Conservation (phyloP, 2,888 invertebrate genomes). For the Tenodera sinensis region DNA sequence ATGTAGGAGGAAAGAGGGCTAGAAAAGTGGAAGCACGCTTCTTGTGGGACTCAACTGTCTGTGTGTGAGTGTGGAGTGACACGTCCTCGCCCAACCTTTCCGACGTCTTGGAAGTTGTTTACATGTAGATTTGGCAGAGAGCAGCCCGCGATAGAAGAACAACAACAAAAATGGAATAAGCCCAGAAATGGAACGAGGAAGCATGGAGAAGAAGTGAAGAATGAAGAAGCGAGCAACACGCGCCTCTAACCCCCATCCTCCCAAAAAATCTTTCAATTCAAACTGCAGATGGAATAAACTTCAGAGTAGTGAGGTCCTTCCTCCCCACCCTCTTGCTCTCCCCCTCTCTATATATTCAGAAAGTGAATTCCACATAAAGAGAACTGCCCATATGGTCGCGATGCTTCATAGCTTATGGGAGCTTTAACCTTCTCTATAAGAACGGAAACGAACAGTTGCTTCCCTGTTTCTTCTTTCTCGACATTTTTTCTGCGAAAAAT, state of each 20-base stretch:
- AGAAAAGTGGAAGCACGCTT: neutral
- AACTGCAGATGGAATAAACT: neutral
- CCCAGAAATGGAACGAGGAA: neutral
- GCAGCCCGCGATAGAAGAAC: neutral
- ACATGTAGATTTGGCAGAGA: conserved; percentile 9
- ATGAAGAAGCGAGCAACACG: neutral
- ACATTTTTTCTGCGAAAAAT: neutral
- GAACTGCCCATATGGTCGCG: neutral
- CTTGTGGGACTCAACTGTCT: neutral
- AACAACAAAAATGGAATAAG: neutral
- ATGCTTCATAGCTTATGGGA: neutral
- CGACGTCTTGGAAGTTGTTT: conserved; percentile 4
- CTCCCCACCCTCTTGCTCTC: neutral
- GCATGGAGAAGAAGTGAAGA: neutral
- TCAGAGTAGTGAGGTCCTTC: neutral
- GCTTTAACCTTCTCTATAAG: neutral
- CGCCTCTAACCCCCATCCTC: neutral
- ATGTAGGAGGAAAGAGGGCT: neutral
- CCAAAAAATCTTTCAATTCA: neutral
- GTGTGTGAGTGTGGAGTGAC: neutral
- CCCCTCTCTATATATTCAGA: neutral
- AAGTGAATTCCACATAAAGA: neutral
- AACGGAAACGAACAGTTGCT: neutral
- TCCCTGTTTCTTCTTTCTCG: neutral
- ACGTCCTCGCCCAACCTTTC: neutral